A percentile compares a stretch with the other conserved stretches of the same genome.
Conservation (phyloP, 2,113 vertebrate species). For the Eira barbara region DNA sequence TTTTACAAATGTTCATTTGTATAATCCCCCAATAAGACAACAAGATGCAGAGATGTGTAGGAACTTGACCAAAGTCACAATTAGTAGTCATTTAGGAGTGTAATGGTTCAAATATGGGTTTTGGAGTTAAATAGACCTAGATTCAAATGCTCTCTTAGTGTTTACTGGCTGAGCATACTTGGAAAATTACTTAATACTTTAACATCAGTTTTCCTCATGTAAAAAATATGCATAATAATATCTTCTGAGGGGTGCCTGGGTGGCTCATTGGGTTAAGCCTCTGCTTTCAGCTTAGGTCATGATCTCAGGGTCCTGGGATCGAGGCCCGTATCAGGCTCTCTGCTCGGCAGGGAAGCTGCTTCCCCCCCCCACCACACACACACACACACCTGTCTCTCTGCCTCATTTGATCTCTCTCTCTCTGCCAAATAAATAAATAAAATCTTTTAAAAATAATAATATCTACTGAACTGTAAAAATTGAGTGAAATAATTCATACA, state of each 20-base stretch:
- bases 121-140: neutral
- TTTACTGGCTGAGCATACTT: neutral
- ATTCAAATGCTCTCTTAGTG: neutral
- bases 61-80: neutral
- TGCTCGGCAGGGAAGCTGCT: too few species aligned
- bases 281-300: too few species aligned
- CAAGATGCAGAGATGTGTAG: neutral
- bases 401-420: too few species aligned
- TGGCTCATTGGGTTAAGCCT: too few species aligned
- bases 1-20: slow-evolving; percentile 15
- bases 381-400: too few species aligned
- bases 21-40: neutral
- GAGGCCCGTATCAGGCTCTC: too few species aligned
- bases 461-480: neutral
- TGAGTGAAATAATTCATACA: neutral
- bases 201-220: neutral
- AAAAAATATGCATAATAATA: neutral
- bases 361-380: too few species aligned
- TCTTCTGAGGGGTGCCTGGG: neutral
- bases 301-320: too few species aligned
- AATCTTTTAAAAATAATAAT: neutral
- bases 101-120: neutral
- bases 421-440: too few species aligned
- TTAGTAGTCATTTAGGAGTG: neutral
- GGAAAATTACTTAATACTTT: neutral